Conservation (phyloP, 2,113 vertebrate genomes). For the sheep (Ovis aries) region ARS-UI_Ramb_v3.0 NC_056074.1:28120001-28120500, state of each 20-base stretch:
- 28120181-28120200: neutral
- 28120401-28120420: neutral
- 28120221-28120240: neutral
- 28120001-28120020: neutral
- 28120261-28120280: neutral
- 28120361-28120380: neutral
- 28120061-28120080: neutral
- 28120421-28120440: neutral
- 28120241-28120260: neutral
- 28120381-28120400: neutral
- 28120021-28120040: neutral
- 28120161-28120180: neutral
- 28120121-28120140: neutral
- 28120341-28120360: neutral
- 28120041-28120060: neutral
- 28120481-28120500: neutral
- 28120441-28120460: fast-evolving
- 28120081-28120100: neutral
- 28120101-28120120: neutral
- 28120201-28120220: neutral
- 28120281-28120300: neutral
- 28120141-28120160: neutral
- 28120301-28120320: neutral
- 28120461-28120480: neutral
- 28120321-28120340: neutral